Evolutionary conservation across 2,797 vertebrate genomes (phyloP).

Genomic region (Myotis myotis): DNA sequence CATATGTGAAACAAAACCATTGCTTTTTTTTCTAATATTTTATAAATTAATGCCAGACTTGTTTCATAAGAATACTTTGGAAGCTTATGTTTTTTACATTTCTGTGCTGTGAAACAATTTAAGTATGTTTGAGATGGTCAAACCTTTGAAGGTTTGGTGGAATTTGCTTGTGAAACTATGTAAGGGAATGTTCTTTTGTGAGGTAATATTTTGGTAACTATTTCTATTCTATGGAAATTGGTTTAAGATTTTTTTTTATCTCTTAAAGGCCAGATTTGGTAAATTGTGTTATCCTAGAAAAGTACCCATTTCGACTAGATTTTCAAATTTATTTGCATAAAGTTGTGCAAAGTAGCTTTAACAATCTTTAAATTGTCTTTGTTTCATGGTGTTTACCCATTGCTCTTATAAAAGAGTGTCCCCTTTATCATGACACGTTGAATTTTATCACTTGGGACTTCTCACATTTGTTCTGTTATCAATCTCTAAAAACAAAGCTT

Average conservation of each 20-base stretch:
- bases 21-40: background rate
- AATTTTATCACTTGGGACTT: background rate
- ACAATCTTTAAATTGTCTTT: background rate
- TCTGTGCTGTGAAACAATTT: background rate
- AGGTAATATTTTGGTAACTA: background rate
- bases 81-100: background rate
- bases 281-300: background rate
- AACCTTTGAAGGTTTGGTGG: background rate
- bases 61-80: background rate
- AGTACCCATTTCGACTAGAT: background rate
- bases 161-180: background rate
- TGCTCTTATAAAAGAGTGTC: slow-evolving; percentile 26
- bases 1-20: background rate
- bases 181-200: background rate
- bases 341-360: background rate
- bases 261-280: background rate
- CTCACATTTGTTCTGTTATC: background rate
- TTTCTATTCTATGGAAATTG: background rate
- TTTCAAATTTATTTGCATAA: background rate
- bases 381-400: background rate
- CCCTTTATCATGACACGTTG: background rate
- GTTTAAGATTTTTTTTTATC: background rate
- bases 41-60: background rate
- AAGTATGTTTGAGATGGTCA: background rate
- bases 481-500: slow-evolving; percentile 36